phyloP scores from a whole-genome alignment of 1,140 invertebrate genomes.

The Tetramorium alpestre region DNA sequence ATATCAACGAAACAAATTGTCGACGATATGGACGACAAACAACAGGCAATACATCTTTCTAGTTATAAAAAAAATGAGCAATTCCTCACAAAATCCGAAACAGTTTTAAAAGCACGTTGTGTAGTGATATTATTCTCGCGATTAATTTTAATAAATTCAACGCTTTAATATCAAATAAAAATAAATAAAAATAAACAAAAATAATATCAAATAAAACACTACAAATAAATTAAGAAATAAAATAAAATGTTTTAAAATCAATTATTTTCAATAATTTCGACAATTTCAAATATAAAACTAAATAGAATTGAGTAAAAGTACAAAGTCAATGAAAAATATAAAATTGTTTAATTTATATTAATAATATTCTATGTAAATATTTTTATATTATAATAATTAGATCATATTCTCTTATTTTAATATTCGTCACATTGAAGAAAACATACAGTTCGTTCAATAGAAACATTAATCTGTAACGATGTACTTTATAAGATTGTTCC shows the following conservation, averaged over 20 bases:
- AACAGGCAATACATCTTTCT: conserved; percentile 20
- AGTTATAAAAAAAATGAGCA: conserved; percentile 29
- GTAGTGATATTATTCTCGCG: not conserved
- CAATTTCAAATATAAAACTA: not conserved
- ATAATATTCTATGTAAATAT: not conserved
- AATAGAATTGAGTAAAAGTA: not conserved
- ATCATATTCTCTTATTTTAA: not conserved
- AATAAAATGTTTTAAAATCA: not conserved
- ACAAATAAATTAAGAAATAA: not conserved
- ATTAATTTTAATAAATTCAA: conserved; percentile 9
- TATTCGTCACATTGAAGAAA: not conserved
- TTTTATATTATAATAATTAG: not conserved
- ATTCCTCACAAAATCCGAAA: conserved; percentile 3
- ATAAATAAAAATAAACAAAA: not conserved
- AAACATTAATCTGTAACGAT: not conserved
- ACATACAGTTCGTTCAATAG: not conserved
- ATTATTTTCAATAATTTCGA: not conserved
- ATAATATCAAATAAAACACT: not conserved
- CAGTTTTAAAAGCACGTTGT: not conserved
- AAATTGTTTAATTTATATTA: not conserved
- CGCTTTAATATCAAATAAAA: not conserved
- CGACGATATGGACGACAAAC: conserved; percentile 18
- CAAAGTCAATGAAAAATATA: not conserved
- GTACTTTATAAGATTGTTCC: too few species aligned
- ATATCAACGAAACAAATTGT: conserved; percentile 14